Evolutionary conservation across 2,113 vertebrate species (phyloP), one percentile per base, ranked within the genome.

Genomic region (Entosphenus tridentatus): DNA sequence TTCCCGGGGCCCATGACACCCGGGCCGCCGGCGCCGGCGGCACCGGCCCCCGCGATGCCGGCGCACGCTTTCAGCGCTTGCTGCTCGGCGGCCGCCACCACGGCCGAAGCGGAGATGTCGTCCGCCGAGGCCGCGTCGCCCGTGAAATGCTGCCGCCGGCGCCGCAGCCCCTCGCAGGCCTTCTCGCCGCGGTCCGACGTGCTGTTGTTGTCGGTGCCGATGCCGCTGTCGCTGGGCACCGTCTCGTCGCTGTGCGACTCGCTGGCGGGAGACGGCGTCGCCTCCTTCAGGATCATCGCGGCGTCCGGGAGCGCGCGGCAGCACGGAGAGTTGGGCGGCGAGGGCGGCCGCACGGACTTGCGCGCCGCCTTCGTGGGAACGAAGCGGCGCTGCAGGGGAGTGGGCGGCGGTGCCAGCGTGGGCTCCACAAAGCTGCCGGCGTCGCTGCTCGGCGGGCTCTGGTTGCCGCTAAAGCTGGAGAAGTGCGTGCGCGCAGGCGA

Each of bases 241-340:
- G 86, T 87, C 79, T 90, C 86, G 1, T 96, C 87, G 12, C 86
- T 90, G 76, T 89, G 88, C n/a, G 93, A 96, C 75, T 98, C 93
- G 58, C 92, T 96, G 2, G 95, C 85, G 0, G 87, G 87, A 2
- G 93, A 98, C 1, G 93, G 92, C 0, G 85, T 88, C 72, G 89
- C 84, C 74, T 93, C 89, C 58, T 93, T 95, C 69, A 85, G 73
- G 1, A 81, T 80, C 0, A 81, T 73, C 70, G 95, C 81, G 77
- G 96, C 93, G 11, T 82, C 89, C 70, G 95, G 76, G 71, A 91
- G 90, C 1, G 89, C 62, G n/a, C 21, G 62, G 21, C n/a, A 16
- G n/a, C 62, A 88, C 10, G 81, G 81, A 14, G 82, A 83, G 80
- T 83, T 77, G 57, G 82, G 84, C 73, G 84, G 69, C 76, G 83